These are phyloP conservation scores for Pundamilia nyererei DNA, from an alignment of 2,113 vertebrate species.

Conservation along the genomic window DNA sequence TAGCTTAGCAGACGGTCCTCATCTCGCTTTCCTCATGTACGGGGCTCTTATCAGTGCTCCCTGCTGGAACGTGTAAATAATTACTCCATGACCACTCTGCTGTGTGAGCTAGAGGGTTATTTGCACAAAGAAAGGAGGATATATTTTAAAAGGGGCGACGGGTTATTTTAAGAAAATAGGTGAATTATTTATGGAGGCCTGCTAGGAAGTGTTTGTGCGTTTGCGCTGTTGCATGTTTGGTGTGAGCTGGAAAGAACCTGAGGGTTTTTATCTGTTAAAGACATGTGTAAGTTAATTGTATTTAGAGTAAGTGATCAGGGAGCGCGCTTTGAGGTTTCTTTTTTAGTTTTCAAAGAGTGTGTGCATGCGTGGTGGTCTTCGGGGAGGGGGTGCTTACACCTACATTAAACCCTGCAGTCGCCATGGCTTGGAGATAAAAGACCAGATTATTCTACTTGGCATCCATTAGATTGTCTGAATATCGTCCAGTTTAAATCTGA, in stretches of 20 bases:
- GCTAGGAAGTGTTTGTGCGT: background rate
- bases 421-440: slow-evolving; percentile 44
- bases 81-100: slow-evolving; percentile 46
- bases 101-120: slow-evolving; percentile 23
- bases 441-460: slow-evolving; percentile 42
- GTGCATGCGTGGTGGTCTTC: background rate
- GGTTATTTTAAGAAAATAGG: slow-evolving; percentile 57
- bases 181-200: slow-evolving; percentile 54
- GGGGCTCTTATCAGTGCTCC: slow-evolving; percentile 34
- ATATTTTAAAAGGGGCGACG: slow-evolving; percentile 35
- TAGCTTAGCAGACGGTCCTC: slow-evolving; percentile 17
- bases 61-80: slow-evolving; percentile 51
- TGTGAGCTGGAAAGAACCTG: background rate
- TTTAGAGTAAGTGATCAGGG: background rate
- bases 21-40: background rate
- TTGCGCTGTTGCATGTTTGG: background rate
- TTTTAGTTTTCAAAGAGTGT: background rate
- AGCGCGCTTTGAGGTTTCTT: background rate
- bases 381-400: background rate
- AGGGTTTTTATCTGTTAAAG: background rate
- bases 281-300: background rate
- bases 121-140: slow-evolving; percentile 41
- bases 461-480: slow-evolving; percentile 31
- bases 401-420: slow-evolving; percentile 20
- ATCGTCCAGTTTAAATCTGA: slow-evolving; percentile 32